phyloP scores from a whole-genome alignment of 2,113 vertebrate genomes.

The Silurus glanis region DNA sequence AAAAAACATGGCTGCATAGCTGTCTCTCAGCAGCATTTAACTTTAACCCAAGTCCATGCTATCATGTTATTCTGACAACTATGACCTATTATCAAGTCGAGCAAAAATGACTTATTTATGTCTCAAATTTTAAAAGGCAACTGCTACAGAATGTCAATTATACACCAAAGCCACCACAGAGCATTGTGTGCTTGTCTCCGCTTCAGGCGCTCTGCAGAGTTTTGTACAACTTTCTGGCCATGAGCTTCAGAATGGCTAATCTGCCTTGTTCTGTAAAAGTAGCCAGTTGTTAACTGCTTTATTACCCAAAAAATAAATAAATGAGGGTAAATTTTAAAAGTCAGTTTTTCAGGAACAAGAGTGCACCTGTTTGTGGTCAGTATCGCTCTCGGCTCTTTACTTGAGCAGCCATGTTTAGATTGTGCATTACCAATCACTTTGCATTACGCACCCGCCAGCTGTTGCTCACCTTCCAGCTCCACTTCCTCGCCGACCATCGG shows the following conservation, averaged over 20 bases:
- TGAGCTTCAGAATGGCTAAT: not conserved
- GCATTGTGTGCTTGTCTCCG: not conserved
- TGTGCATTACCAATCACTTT: not conserved
- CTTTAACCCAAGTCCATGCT: not conserved
- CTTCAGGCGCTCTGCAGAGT: not conserved
- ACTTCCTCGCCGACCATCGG: slow-evolving; percentile 80
- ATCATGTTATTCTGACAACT: not conserved
- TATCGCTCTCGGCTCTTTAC: not conserved
- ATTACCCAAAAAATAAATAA: not conserved
- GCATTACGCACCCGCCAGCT: not conserved
- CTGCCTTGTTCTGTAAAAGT: not conserved
- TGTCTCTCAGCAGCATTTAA: not conserved
- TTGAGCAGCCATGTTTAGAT: not conserved
- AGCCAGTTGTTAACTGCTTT: not conserved
- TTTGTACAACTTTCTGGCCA: not conserved
- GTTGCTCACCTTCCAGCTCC: slow-evolving; percentile 74
- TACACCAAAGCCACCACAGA: not conserved
- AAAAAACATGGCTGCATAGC: not conserved
- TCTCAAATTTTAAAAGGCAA: not conserved
- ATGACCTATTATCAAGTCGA: not conserved
- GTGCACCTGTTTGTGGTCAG: not conserved
- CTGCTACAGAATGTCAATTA: not conserved
- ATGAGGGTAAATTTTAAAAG: not conserved
- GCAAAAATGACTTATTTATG: not conserved
- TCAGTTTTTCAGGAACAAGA: not conserved